These are phyloP conservation scores for Therioaphis trifolii DNA, from an alignment of 2,888 invertebrate species.

Conservation along the genomic window DNA sequence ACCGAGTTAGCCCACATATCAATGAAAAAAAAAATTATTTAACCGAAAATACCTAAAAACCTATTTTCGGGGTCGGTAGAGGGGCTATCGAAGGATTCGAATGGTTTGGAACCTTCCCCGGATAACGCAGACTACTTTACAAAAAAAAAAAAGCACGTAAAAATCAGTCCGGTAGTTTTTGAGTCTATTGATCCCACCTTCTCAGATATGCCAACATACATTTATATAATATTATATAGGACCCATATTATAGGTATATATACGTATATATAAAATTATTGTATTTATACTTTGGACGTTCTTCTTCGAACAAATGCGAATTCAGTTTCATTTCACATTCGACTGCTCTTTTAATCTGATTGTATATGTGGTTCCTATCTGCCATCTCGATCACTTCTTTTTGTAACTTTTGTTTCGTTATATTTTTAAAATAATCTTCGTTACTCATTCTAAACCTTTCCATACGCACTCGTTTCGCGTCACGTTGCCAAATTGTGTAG, in stretches of 20 bases:
- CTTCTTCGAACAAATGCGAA: conserved; percentile 42
- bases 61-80: too few species aligned
- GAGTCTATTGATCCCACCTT: too few species aligned
- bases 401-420: not conserved
- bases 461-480: too few species aligned
- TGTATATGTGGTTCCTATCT: conserved; percentile 36
- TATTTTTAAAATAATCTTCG: conserved; percentile 11
- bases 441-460: not conserved
- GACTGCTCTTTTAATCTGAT: conserved; percentile 41
- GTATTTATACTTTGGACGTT: conserved; percentile 13
- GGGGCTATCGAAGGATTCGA: too few species aligned
- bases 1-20: too few species aligned
- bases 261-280: not conserved
- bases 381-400: conserved; percentile 31
- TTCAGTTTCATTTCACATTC: conserved; percentile 53
- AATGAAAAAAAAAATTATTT: too few species aligned
- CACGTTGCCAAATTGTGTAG: too few species aligned
- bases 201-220: too few species aligned
- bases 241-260: not conserved
- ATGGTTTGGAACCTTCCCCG: not conserved
- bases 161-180: too few species aligned
- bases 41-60: not conserved
- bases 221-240: too few species aligned
- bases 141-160: too few species aligned
- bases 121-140: too few species aligned